Conservation (phyloP, 2,888 invertebrate genomes). For the Agrotis puta region DNA sequence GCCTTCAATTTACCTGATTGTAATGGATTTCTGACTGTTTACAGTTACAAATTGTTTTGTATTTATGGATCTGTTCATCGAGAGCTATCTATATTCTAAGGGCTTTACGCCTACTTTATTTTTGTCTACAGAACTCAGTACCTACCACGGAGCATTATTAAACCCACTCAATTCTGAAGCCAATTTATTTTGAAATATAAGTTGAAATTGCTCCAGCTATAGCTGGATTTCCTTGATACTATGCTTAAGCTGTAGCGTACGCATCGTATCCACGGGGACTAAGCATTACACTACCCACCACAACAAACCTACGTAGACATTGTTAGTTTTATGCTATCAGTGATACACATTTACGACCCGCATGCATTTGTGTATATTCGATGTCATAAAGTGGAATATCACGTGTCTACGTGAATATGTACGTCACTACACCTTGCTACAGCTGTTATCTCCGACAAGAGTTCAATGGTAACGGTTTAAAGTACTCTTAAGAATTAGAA, state of each 20-base stretch:
- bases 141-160: background rate
- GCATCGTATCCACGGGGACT: background rate
- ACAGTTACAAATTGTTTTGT: constrained; percentile 6
- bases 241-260: constrained; percentile 7
- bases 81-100: background rate
- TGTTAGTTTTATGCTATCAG: constrained; percentile 7
- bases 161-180: background rate
- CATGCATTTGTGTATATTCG: background rate
- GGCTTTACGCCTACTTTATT: background rate
- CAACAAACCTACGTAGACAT: background rate
- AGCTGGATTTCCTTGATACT: background rate
- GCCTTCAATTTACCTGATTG: constrained; percentile 24
- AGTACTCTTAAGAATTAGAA: constrained; percentile 9
- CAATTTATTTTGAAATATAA: background rate
- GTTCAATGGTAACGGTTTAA: background rate
- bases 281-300: background rate
- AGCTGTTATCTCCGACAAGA: no score
- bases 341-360: background rate
- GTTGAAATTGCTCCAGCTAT: background rate
- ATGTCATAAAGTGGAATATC: background rate
- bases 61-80: background rate
- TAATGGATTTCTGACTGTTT: constrained; percentile 33
- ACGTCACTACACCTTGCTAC: no score
- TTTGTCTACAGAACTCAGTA: background rate
- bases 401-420: background rate